Percentiles rank a stretch among this genome's conserved stretches.
phyloP scores from a whole-genome alignment of 2,888 invertebrate species.

The Carterocephalus palaemon region DNA sequence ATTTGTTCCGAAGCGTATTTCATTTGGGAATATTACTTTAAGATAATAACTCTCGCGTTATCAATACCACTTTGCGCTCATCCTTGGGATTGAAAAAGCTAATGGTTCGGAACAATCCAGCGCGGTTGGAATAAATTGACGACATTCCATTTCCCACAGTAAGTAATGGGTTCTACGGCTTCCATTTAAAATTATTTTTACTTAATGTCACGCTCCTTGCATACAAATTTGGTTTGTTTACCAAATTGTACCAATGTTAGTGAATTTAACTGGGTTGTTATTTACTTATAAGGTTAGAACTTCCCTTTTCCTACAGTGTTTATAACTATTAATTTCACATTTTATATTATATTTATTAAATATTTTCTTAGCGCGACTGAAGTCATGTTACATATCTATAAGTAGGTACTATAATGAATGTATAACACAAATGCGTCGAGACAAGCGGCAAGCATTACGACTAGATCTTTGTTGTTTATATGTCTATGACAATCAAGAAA shows the following conservation, averaged over 20 bases:
- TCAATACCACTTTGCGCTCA: conserved; percentile 64
- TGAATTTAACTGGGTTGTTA: neutral
- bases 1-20: conserved; percentile 26
- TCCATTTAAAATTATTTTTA: conserved; percentile 23
- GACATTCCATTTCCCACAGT: conserved; percentile 67
- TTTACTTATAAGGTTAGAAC: neutral
- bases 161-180: conserved; percentile 30
- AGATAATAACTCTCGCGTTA: conserved; percentile 46
- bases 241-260: neutral
- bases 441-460: too few species aligned
- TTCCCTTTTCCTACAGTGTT: neutral
- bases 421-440: too few species aligned
- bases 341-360: neutral
- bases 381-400: neutral
- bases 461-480: too few species aligned
- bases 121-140: conserved; percentile 72
- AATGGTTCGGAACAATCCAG: conserved; percentile 71
- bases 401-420: neutral
- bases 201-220: too few species aligned
- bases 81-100: conserved; percentile 70
- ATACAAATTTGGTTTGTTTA: neutral
- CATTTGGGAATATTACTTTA: conserved; percentile 39
- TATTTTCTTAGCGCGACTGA: neutral
- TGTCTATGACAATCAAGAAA: too few species aligned
- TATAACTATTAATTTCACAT: neutral